phyloP scores from a whole-genome alignment of 2,888 invertebrate genomes.

The Phoronis australis region DNA sequence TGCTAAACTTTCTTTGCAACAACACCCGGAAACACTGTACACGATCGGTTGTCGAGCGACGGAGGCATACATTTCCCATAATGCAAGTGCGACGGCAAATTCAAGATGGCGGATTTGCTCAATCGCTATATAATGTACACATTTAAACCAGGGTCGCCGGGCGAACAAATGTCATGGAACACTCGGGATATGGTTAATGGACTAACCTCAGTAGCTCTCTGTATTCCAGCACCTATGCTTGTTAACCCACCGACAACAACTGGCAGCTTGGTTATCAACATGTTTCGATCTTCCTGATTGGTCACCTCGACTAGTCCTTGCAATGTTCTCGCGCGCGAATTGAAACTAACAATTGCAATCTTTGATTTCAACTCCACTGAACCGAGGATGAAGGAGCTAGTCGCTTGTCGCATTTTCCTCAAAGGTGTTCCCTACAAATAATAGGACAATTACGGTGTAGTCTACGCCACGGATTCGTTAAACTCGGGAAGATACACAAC shows the following conservation, averaged over 20 bases:
- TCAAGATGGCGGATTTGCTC: no score
- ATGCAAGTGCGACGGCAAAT: no score
- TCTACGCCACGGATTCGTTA: no score
- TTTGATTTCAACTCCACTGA: conserved; percentile 15
- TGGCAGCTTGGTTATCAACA: conserved; percentile 14
- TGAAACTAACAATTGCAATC: conserved; percentile 19
- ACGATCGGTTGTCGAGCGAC: no score
- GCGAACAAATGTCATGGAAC: no score
- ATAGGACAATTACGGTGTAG: no score
- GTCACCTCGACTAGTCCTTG: conserved; percentile 13
- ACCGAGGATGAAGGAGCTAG: conserved; percentile 17
- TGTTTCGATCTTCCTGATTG: conserved; percentile 13
- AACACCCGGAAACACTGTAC: no score
- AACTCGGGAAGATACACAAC: no score
- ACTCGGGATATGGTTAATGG: neutral
- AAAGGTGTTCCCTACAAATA: conserved; percentile 13
- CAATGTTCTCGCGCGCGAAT: conserved; percentile 14
- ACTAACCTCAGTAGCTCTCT: conserved; percentile 17
- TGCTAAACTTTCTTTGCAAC: no score
- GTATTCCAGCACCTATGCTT: conserved; percentile 20
- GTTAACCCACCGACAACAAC: conserved; percentile 17
- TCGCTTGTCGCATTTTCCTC: conserved; percentile 14
- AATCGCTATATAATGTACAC: no score
- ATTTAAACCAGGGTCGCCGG: no score
- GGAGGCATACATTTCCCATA: no score